Evolutionary conservation across 2,888 invertebrate species (phyloP), one percentile per base, ranked within the genome.

Genomic region (Melinaea menophilus): DNA sequence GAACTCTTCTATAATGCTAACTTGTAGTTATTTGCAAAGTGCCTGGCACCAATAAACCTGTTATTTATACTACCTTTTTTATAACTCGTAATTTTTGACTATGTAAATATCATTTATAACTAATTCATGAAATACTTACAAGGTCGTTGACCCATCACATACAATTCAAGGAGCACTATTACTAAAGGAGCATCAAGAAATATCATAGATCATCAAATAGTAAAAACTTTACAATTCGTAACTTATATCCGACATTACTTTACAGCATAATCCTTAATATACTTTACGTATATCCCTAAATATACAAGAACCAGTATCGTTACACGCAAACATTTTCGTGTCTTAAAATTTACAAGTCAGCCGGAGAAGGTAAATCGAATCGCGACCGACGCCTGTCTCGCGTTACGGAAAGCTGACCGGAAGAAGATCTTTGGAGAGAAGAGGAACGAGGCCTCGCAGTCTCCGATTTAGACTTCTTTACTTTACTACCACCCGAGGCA

Each of bases 381-480:
- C 88, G 76, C 2, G 91, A 91, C 61, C 86, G 79, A 13, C 90
- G 79, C 65, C 91, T 83, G 72, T 90, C 89, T 47, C 81, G 75
- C 61, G 82, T 74, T 34, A 80, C 79, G 3, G 86, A 84, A 55
- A 88, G 75, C 68, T 88, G 88, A 31, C 87, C 88, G 1, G 91
- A 91, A 11, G 86, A 82, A 1, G 91, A 90, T 33, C 90, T 79
- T 73, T 90, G 90, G 59, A 91, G 71, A 3, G 91, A 91, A 1
- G 88, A 78, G 4, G 91, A 86, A 12, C 90, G 79, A 31, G 90
- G 83, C 5, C 85, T 79, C 1, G 85, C 78, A n/a, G 84, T 78
- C 64, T 88, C 90, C 13, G 89, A 84, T 70, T 86, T 89, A 47
- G 88, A 86, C 71, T 90, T 91, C 77, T 91, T 91, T 58, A 84